A percentile compares a stretch with the other conserved stretches of the same genome.
These are phyloP conservation scores for Hippocampus abdominalis DNA, from an alignment of 2,113 vertebrate species.

Conservation along the genomic window DNA sequence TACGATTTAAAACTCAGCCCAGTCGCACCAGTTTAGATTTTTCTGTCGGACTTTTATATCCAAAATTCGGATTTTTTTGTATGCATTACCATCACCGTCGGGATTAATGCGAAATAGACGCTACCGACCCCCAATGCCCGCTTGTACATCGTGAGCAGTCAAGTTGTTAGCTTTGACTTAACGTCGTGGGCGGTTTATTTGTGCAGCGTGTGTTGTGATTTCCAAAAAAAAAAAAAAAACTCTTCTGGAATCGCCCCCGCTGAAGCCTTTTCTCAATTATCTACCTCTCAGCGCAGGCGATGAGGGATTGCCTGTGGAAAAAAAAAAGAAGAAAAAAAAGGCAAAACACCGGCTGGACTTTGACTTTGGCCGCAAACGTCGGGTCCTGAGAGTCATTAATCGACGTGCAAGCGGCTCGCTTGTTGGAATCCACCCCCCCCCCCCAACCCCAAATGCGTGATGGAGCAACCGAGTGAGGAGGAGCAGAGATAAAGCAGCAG, in stretches of 20 bases:
- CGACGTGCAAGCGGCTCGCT: slow-evolving; percentile 30
- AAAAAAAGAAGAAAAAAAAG: slow-evolving; percentile 4
- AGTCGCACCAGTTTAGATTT: no score
- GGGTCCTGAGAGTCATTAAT: slow-evolving; percentile 53
- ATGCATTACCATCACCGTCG: background rate
- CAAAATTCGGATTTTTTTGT: background rate
- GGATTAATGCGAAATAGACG: background rate
- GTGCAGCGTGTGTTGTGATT: slow-evolving; percentile 6
- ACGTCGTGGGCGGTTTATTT: slow-evolving; percentile 1
- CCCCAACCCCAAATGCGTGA: slow-evolving; percentile 46
- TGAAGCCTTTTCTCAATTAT: slow-evolving; percentile 46
- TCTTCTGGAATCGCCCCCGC: slow-evolving; percentile 26
- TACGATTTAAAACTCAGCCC: no score
- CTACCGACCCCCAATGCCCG: background rate
- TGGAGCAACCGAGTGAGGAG: slow-evolving; percentile 44
- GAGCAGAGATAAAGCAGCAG: slow-evolving; percentile 49
- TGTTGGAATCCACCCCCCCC: slow-evolving; percentile 16
- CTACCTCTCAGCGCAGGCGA: slow-evolving; percentile 42
- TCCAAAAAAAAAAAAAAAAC: slow-evolving; percentile 21
- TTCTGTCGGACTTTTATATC: no score
- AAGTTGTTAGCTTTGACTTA: slow-evolving; percentile 1
- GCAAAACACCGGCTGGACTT: slow-evolving; percentile 29
- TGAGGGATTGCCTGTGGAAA: slow-evolving; percentile 36
- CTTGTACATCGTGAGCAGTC: background rate
- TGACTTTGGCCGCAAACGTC: slow-evolving; percentile 41